A percentile compares a stretch with the other conserved stretches of the same genome.
These are phyloP conservation scores for Hydractinia echinata DNA, from an alignment of 30 jellyfish, hydroid and myxozoan genomes.

Conservation along the genomic window DNA sequence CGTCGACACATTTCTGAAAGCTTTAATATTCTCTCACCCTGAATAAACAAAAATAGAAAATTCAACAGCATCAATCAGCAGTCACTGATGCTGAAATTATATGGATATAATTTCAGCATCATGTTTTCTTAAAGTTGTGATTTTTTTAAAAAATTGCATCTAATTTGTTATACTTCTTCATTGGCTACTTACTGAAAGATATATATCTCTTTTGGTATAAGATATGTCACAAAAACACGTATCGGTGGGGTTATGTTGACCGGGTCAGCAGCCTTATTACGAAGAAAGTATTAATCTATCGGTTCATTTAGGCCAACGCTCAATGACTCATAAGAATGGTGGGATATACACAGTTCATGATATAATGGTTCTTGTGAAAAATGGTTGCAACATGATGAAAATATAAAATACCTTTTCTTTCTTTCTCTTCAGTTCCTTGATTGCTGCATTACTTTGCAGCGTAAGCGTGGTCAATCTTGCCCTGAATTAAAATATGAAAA, in stretches of 20 bases:
- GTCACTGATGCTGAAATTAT: no score
- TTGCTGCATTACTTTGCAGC: constrained; percentile 65
- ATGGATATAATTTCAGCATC: not conserved
- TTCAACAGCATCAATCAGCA: not conserved
- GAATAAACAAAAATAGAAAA: not conserved
- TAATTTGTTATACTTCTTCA: not conserved
- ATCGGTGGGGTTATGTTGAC: no score
- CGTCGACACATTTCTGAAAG: constrained; percentile 84
- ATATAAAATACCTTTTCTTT: constrained; percentile 57
- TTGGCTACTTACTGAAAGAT: no score
- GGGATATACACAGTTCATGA: not conserved
- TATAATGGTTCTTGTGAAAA: not conserved
- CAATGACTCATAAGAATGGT: no score
- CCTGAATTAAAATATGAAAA: constrained; percentile 28
- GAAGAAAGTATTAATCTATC: no score
- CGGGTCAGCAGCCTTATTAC: no score
- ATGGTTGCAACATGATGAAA: not conserved
- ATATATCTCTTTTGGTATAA: no score
- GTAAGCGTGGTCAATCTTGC: constrained; percentile 61
- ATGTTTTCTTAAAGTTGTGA: not conserved
- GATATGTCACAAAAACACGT: no score
- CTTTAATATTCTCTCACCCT: constrained; percentile 80
- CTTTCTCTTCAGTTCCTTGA: constrained; percentile 60
- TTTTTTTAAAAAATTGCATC: not conserved
- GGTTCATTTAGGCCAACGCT: no score